Base-by-base conservation (phyloP, 2,113 vertebrate species). In the Sinocyclocheilus anshuiensis region DNA sequence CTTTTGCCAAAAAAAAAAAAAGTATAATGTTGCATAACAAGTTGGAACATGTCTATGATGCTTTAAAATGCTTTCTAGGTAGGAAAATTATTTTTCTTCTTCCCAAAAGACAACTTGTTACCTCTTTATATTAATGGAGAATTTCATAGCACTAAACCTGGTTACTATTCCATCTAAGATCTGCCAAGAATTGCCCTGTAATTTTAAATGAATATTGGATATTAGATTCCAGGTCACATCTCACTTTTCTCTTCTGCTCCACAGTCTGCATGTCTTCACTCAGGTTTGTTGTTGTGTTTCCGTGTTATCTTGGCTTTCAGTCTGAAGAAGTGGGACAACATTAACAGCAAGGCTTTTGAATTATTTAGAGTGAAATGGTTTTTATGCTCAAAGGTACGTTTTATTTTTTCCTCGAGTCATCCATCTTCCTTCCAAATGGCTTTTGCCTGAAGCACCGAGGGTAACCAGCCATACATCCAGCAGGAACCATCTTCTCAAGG, bases 291-390 rank as follows among this genome's bases (percentile, higher is more conserved):
- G 84, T 84, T 84, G 79, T 87, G 84, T 86, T 86, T 86, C 76
- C 22, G 26, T 81, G 69, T 50, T 80, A 75, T 65, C 81, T 81
- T 69, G 67, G 26, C 86, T 83, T 78, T 81, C 77, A 84, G 33
- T 83, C 76, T 61, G 15, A 15, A 82, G 69, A 77, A 83, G 39
- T 79, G 65, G 77, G 75, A 87, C 57, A 84, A 81, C 87, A 90
- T 90, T 90, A 90, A 84, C 71, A 72, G 65, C 69, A 48, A 84
- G 79, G 42, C 69, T 87, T 78, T 87, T 89, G 78, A 91, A 92
- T 90, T 87, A 89, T 85, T 86, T 45, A 90, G 81, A 84, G 48
- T 90, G 36, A 87, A 85, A 81, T 33, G 22, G 12, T 57, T 57
- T 42, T 76, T 85, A 65, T 87, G 88, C 89, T 87, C 69, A 83